Evolutionary conservation across 1,140 invertebrate species (phyloP), one percentile per base, ranked within the genome.

Genomic region (Cherax quadricarinatus): DNA sequence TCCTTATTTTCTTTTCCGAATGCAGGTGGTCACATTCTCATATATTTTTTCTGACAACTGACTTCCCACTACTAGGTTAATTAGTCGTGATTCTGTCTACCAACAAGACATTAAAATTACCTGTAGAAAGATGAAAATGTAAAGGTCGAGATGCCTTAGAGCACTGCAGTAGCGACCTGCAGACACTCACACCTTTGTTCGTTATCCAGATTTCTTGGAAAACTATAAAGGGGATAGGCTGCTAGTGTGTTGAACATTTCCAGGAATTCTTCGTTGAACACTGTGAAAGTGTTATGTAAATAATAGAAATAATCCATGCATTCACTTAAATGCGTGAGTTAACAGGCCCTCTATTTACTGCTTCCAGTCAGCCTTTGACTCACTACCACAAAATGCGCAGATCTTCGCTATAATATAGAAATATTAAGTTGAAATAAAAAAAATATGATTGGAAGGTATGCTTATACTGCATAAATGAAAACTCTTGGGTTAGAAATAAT

Each of bases 381-480:
- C 30, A 75, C 6, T 7, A 3, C 1, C 16, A 75, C 16, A 75
- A 75, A 5, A 75, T 5, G 12, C 21, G n/a, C 70, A 75, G 30
- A 12, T 6, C 21, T 30, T 41, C 30, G 24, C n/a, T 30, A 30
- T 75, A 30, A 75, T 10, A 30, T 24, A 6, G 24, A 75, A 30
- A 30, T 75, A 75, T 75, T 75, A 57, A 78, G 48, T 21, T 57
- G 30, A 78, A 70, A 87, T 70, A 62, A 87, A 51, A 51, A 41
- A 24, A 78, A n/a, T 57, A 24, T 53, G 48, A 87, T n/a, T 51
- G 48, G 70, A 53, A n/a, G 21, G 41, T 51, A 70, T 75, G 85
- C 78, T 78, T 87, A 73, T 18, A 78, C 14, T 73, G 70, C 82
- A 60, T 57, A 84, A 84, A n/a, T 87, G 66, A 78, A 87, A 87